Evolutionary conservation across 2,113 vertebrate species (phyloP).

Genomic region (Vidua macroura): DNA sequence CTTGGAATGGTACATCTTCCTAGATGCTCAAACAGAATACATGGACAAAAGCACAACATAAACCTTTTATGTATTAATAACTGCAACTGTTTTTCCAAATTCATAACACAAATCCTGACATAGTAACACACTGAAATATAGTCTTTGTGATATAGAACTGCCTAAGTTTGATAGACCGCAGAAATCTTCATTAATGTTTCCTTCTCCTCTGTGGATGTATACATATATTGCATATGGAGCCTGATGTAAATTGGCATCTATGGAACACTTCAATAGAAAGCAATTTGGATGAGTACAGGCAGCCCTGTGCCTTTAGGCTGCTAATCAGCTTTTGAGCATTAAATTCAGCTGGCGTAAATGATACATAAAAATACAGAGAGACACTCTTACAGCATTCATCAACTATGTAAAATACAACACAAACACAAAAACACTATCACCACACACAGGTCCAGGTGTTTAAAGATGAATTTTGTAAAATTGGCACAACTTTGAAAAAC

Average conservation of each 20-base stretch:
- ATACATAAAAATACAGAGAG: neutral
- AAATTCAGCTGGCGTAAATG: neutral
- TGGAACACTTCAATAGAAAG: neutral
- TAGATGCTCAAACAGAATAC: neutral
- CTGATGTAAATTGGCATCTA: neutral
- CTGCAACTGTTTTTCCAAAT: neutral
- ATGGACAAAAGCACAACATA: neutral
- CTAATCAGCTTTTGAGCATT: neutral
- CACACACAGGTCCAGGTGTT: conserved; percentile 1
- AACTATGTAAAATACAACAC: neutral
- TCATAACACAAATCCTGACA: neutral
- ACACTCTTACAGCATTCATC: neutral
- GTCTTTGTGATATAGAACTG: neutral
- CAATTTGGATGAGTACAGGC: neutral
- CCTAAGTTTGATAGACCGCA: neutral
- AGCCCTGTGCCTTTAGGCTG: neutral
- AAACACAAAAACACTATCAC: neutral
- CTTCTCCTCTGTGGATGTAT: neutral
- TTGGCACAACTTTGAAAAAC: conserved; percentile 18
- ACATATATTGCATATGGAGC: neutral
- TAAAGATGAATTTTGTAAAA: neutral
- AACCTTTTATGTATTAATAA: neutral
- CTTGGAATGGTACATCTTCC: neutral
- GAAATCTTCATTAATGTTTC: neutral
- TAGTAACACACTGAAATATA: neutral